Evolutionary conservation across 2,797 vertebrate genomes (phyloP), one percentile per base, ranked within the genome.

Genomic region (Rachycentron canadum): DNA sequence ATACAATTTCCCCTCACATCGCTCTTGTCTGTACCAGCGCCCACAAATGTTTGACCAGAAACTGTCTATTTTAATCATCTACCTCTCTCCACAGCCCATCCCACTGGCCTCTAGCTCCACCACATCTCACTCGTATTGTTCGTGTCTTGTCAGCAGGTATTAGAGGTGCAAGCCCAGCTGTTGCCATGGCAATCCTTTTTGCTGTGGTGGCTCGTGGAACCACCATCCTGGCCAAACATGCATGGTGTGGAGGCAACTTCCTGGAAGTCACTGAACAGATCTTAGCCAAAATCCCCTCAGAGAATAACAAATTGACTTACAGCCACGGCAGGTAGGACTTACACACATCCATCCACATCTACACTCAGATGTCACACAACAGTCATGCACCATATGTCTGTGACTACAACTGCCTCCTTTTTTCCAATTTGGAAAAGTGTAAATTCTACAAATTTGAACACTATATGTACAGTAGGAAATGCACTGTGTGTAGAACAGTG

Each of bases 191-290:
- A 67, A 99, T 99, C 94, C 96, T 99, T 43, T 99, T 99, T 64
- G 96, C 97, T 17, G 98, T 99, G 38, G 98, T 99, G 93, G 97
- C 97, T 17, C 96, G 98, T 86, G 98, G 98, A 88, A 98, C 97
- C 67, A 99, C 98, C 76, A 97, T 99, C 89, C 96, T 99, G 65
- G 98, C 98, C 87, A 99, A 99, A 73, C 96, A 99, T 36, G 97
- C 98, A 9, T 98, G 96, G 96, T 99, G 97, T 53, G 96, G 97
- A 1, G 98, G 98, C 12, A 99, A 99, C 93, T 99, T 99, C 91
- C 93, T 99, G 91, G 98, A 99, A 89, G 98, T 99, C 86, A 98
- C 97, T 0, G 98, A 99, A 85, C 98, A 99, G 93, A 97, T 99
- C 85, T 91, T 99, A 88, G 97, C 96, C 7, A 99, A 98, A 89